Base-by-base conservation (phyloP, 2,888 invertebrate genomes). In the Heliconius aoede region DNA sequence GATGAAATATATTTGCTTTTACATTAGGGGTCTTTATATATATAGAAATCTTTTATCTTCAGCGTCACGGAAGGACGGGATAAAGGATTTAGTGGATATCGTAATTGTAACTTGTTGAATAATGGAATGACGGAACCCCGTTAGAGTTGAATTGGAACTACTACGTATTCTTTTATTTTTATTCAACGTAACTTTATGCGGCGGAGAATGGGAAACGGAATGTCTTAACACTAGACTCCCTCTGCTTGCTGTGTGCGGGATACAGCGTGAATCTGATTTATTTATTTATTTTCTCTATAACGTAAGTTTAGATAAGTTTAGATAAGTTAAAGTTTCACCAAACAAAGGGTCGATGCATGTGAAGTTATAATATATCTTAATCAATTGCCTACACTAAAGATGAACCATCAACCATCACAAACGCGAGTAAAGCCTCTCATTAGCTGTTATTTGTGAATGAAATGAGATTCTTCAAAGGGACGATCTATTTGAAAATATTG, bases 381-480 rank as follows among this genome's bases (percentile, higher is more conserved):
- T 67, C 36, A 65, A 73, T 55, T n/a, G 36, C 36, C 28, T 4
- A 8, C 36, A 26, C 67, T 40, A n/a, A 40, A 55, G 58, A 67
- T 60, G 67, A 58, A 21, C 60, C 65, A 40, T 74, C 67, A 58
- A 21, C 60, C 65, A 40, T 74, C 67, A 73, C 65, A 68, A 30
- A 46, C 67, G 40, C 9, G 30, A 11, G 30, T 74, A 67, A 67
- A 74, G 30, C 60, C 58, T 60, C 60, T 68, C 40, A 67, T 68
- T 68, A 74, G 40, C 4, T 60, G n/a, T 60, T 65, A 74, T 26
- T 74, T 74, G 68, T 68, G 61, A 60, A 30, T 40, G 30, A 68
- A 68, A 74, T 68, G 40, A 67, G 55, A 74, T 26, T n/a, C 36
- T 60, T 28, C 58, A 40, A 36, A n/a, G 58, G 30, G 28, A 40